Base-by-base conservation (phyloP, 1,140 invertebrate species). In the Helicorthomorpha holstii region DNA sequence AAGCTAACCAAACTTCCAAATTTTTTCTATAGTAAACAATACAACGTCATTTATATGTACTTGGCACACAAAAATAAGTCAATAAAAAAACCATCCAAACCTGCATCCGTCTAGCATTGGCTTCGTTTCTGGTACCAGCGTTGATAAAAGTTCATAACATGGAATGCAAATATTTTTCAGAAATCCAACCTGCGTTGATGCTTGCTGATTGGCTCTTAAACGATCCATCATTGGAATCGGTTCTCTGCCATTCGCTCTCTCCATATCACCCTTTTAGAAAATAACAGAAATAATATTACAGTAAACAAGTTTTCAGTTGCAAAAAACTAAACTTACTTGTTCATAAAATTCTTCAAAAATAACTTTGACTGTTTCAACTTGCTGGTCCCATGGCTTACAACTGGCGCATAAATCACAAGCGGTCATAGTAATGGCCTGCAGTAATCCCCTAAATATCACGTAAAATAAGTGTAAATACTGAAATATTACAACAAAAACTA, bases 281-380 rank as follows among this genome's bases (percentile, higher is more conserved):
- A 24, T 19, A 22, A 10, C 3, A 26, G 12, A 21, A 12, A 27
- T 14, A 3, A n/a, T 24, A 42, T 48, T 14, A 10, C 16, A 12
- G 7, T 2, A 46, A 2, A 21, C 16, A 55, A 12, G 22, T 19
- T 4, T 23, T 29, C 14, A 34, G 19, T 23, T 47, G 12, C 43
- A n/a, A 34, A 38, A 27, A 1, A 51, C 50, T 12, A 46, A 46
- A 16, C 50, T 56, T 62, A 77, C 82, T 69, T 87, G 83, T 56
- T 81, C 76, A 66, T 86, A 88, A 66, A 89, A 89, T 62, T 89
- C 85, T 61, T 87, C 80, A 67, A 87, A 85, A 54, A 89, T 86
- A 3, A 83, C 80, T 63, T 79, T 77, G 1, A 86, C 83, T 0
- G 81, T 87, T 63, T 83, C 75, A 1, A 75, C 72, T 66, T 88